Conservation (phyloP, 2,797 vertebrate species). For the Xenops minutus region DNA sequence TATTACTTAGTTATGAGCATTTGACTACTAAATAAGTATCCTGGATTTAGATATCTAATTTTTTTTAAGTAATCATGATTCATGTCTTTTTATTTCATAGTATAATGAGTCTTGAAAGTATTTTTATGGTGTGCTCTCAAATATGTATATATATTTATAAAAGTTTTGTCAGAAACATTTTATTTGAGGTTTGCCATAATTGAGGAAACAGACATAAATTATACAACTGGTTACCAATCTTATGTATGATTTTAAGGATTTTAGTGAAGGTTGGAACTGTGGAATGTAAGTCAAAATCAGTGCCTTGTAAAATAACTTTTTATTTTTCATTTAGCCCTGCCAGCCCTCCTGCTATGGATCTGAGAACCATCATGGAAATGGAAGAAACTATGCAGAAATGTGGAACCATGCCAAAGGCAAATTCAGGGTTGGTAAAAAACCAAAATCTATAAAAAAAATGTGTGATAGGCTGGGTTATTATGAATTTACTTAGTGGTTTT, state of each 20-base stretch:
- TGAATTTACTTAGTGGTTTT: conserved; percentile 32
- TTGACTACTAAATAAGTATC: not conserved
- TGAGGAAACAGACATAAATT: conserved; percentile 62
- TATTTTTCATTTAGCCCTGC: conserved; percentile 70
- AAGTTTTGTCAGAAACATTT: conserved; percentile 53
- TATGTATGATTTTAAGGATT: conserved; percentile 52
- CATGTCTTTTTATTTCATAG: conserved; percentile 3
- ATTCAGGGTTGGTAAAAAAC: conserved; percentile 76
- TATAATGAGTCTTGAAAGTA: conserved; percentile 8
- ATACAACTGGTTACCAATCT: conserved; percentile 35
- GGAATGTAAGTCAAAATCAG: conserved; percentile 51
- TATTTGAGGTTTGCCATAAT: conserved; percentile 67
- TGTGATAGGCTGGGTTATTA: not conserved
- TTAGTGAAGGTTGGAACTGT: conserved; percentile 36
- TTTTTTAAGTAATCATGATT: conserved; percentile 19
- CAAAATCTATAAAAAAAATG: conserved; percentile 30
- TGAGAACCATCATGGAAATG: conserved; percentile 96
- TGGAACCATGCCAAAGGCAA: conserved; percentile 85
- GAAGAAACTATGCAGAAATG: conserved; percentile 87
- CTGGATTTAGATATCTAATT: not conserved
- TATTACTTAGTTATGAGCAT: not conserved
- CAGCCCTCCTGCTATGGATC: conserved; percentile 87
- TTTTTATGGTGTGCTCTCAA: conserved; percentile 43
- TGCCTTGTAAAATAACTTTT: conserved; percentile 59
- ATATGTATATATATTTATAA: conserved; percentile 22